Base-by-base conservation (phyloP, 2,113 vertebrate species). In the Lophius piscatorius region DNA sequence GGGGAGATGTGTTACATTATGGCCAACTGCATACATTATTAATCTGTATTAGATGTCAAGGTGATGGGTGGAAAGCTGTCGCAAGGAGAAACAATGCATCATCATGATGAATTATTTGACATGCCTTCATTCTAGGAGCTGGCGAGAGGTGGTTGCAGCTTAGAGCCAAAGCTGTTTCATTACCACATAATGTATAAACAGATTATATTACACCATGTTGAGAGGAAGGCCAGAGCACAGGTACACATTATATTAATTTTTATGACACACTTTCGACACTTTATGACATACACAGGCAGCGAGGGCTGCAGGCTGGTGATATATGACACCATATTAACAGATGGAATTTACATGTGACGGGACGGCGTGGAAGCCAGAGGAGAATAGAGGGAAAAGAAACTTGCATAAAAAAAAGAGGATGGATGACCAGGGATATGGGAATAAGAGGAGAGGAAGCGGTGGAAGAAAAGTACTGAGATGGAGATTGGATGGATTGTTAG, bases 61-160 rank as follows among this genome's bases (percentile, higher is more conserved):
- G 17, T 35, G 59, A 56, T 68, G 50, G 44, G 51, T 54, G 58
- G 42, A 60, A 45, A 45, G 55, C 71, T 63, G 58, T 18, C 40
- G 60, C 36, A 10, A 23, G 40, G 18, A 31, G 50, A 54, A 40
- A 67, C 39, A 62, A 69, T 73, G 54, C 44, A 63, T 75, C 63
- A 61, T 65, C 40, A 45, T 58, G 57, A 76, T 74, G 58, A 76
- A 79, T 76, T 75, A 76, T 81, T 81, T 62, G 60, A 79, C 70
- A 34, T 47, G 57, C 6, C 17, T 56, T 83, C 66, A 71, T 50
- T 52, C 61, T 56, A 44, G 54, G 62, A 3, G 70, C 52, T 58
- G 63, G 50, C 36, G 44, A 58, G 35, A 36, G 61, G 62, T 58
- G 46, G 76, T 42, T 64, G 64, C 35, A 56, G 74, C 70, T 72